Evolutionary conservation across 2,888 invertebrate genomes (phyloP).

Genomic region (Xestoiulus laeticollis): DNA sequence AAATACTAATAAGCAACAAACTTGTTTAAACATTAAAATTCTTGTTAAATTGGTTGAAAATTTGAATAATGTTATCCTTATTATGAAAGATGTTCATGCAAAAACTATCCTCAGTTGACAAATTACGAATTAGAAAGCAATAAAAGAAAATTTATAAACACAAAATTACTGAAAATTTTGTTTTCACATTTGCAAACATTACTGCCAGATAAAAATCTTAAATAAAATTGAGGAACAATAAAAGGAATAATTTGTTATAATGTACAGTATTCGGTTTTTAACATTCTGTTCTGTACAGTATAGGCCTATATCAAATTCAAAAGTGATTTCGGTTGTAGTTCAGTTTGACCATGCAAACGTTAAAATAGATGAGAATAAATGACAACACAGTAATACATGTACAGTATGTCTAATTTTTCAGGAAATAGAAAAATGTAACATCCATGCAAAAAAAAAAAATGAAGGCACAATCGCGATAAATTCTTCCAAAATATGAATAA

Average conservation of each 20-base stretch:
- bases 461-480: neutral
- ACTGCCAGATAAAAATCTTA: neutral
- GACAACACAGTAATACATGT: neutral
- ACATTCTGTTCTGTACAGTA: too few species aligned
- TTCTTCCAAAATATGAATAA: constrained; percentile 1
- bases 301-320: too few species aligned
- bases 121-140: neutral
- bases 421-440: neutral
- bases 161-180: neutral
- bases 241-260: neutral
- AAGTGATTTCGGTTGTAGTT: neutral
- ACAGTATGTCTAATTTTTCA: neutral
- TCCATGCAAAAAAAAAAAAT: neutral
- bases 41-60: neutral
- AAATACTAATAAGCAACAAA: neutral
- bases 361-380: neutral
- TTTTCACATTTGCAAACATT: neutral
- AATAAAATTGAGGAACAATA: neutral
- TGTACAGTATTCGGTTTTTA: neutral
- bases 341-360: neutral
- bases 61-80: neutral
- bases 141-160: neutral
- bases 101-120: neutral
- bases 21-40: neutral
- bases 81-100: neutral